Evolutionary conservation across 2,797 vertebrate genomes (phyloP), one percentile per base, ranked within the genome.

Genomic region (Buphagus erythrorhynchus): DNA sequence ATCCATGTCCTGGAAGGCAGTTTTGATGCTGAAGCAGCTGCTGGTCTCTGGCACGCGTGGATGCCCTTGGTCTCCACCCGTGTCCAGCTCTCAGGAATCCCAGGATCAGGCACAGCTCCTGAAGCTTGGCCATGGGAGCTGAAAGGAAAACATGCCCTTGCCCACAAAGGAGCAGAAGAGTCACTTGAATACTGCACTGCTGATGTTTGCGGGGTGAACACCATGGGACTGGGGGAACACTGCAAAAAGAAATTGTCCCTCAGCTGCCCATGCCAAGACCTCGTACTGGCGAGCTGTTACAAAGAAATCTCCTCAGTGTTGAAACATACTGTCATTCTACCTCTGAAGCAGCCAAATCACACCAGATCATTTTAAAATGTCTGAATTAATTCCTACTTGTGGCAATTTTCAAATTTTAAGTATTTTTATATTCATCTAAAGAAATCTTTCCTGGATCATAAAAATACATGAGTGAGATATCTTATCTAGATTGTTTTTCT

Each of bases 51-150:
- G 38, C 20, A 22, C 6, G 3, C 20, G 68, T 9, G 55, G 66
- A 28, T 4, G 54, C n/a, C 59, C 81, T 1, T 3, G 78, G 31
- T 8, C n/a, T 49, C 31, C 26, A 18, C 0, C 1, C 2, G 51
- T 1, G 28, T 18, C 45, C 19, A 25, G 55, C 42, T 25, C 14
- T 13, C 43, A 7, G 66, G 28, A 83, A 45, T 10, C 9, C 45
- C 63, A 62, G 69, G 17, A 51, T 40, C 77, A 74, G 40, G n/a
- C 67, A 43, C 67, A 59, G 67, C 18, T 69, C 63, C 74, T 40
- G 16, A 17, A 52, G 58, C 26, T 24, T 5, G 52, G 82, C 61
- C 86, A 49, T 2, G 45, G 72, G 18, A 90, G 68, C 65, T 35
- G 36, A 38, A 24, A 54, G 79, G 28, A 69, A 63, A 71, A 46